A percentile compares a stretch with the other conserved stretches of the same genome.
Evolutionary conservation across 1,140 invertebrate genomes (phyloP).

Genomic region (Drosophila navojoa): DNA sequence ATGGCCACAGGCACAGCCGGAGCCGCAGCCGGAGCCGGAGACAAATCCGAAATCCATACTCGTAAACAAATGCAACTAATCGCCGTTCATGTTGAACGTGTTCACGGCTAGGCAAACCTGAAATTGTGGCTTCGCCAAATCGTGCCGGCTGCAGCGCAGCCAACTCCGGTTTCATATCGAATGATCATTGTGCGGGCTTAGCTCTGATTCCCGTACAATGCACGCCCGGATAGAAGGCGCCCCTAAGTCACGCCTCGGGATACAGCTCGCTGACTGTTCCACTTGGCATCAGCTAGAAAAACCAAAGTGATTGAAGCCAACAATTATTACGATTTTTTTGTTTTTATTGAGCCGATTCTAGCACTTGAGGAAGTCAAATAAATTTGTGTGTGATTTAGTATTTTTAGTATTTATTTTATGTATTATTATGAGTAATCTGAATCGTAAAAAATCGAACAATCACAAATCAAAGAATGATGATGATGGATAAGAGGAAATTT

Average conservation of each 20-base stretch:
- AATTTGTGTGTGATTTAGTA: no score
- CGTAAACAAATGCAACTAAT: slow-evolving; percentile 82
- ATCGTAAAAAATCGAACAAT: no score
- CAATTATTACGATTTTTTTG: no score
- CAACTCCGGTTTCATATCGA: slow-evolving; percentile 17
- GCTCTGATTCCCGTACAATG: slow-evolving; percentile 23
- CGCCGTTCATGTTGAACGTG: slow-evolving; percentile 80
- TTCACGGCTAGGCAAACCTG: slow-evolving; percentile 77
- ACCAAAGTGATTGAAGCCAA: no score
- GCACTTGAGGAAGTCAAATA: no score
- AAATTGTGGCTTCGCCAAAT: slow-evolving; percentile 69
- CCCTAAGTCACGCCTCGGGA: background rate
- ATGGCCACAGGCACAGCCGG: slow-evolving; percentile 11
- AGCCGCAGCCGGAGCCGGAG: slow-evolving; percentile 49
- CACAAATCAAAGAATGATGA: no score
- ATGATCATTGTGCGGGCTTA: slow-evolving; percentile 57
- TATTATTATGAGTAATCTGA: no score
- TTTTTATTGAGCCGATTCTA: no score
- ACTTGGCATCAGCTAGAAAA: background rate
- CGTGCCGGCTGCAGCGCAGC: slow-evolving; percentile 8
- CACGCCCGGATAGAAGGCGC: background rate
- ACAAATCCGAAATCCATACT: slow-evolving; percentile 82
- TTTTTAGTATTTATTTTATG: no score
- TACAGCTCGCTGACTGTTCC: background rate
- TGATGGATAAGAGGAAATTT: no score